Percentiles rank a stretch among this genome's conserved stretches.
phyloP scores from a whole-genome alignment of 2,888 invertebrate genomes.

The Macaria notata region DNA sequence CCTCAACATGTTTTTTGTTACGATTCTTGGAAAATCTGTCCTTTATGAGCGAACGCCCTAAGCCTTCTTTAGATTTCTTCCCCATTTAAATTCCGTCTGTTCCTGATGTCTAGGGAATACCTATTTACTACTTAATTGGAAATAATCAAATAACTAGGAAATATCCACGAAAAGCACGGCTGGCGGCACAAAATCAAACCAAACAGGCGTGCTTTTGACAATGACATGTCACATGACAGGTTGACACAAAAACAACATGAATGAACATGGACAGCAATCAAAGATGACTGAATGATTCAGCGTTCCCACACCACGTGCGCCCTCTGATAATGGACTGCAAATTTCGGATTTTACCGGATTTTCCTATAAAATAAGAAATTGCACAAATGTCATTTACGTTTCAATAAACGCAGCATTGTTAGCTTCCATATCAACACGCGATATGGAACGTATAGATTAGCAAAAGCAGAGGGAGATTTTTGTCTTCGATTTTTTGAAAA shows the following conservation, averaged over 20 bases:
- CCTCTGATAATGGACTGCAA: background rate
- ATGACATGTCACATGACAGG: background rate
- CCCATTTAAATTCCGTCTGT: conserved; percentile 80
- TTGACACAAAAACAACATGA: no score
- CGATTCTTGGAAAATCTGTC: conserved; percentile 87
- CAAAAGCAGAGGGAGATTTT: conserved; percentile 4
- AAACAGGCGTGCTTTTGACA: conserved; percentile 4
- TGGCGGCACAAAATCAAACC: no score
- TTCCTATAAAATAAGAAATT: background rate
- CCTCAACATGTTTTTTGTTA: conserved; percentile 84
- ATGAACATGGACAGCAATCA: background rate
- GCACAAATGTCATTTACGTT: conserved; percentile 2
- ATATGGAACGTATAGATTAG: conserved; percentile 7
- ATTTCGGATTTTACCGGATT: background rate
- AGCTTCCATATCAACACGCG: no score
- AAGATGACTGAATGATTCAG: no score
- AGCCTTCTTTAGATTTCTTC: conserved; percentile 85
- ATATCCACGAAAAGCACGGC: no score
- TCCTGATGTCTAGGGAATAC: no score
- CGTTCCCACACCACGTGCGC: no score
- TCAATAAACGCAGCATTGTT: no score
- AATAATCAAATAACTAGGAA: no score
- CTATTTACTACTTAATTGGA: no score
- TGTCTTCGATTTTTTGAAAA: conserved; percentile 31
- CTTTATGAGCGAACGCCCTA: conserved; percentile 88